Evolutionary conservation across 2,113 vertebrate species (phyloP), one percentile per base, ranked within the genome.

Genomic region (Phainopepla nitens): DNA sequence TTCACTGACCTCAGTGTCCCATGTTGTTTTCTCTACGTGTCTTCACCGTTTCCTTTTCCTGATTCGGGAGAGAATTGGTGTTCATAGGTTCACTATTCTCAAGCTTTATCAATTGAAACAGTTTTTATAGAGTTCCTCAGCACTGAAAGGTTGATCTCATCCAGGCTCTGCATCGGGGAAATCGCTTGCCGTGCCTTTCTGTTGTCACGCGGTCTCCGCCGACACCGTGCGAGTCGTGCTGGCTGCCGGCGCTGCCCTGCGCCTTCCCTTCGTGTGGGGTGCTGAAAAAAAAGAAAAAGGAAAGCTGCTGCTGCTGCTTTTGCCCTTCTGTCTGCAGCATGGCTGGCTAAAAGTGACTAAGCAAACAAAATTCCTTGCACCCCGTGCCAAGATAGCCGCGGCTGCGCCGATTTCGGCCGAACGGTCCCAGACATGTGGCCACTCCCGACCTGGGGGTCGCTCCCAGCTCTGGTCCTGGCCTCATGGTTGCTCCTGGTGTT

Each of bases 161-260:
- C 41, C 28, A 33, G 41, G 17, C 24, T 69, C 13, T 36, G 25
- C 25, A 36, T 6, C 1, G 0, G 13, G 13, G 25, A 50, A 28
- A 11, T 50, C 3, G 4, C 41, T 64, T 1, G 4, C 39, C 1
- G 4, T 20, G 9, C 18, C 13, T 28, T 45, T 69, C 45, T 36
- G 18, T 28, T 50, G 61, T 64, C 14, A 1, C 21, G 45, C n/a
- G 31, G 31, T 47, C 31, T n/a, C 8, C 3, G 22, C 21, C 20
- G 5, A 13, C 31, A 13, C 42, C 22, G 1, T 13, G 22, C 11
- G 8, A 45, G 29, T 12, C 3, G 3, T 3, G 2, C 33, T 35
- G 45, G 65, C 17, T 68, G 33, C 17, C 2, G 2, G 20, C 15
- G 3, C 61, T 20, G 42, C 39, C 39, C 28, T 2, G 6, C 19